phyloP scores from a whole-genome alignment of 2,113 vertebrate genomes.

The Hyperopisus bebe region DNA sequence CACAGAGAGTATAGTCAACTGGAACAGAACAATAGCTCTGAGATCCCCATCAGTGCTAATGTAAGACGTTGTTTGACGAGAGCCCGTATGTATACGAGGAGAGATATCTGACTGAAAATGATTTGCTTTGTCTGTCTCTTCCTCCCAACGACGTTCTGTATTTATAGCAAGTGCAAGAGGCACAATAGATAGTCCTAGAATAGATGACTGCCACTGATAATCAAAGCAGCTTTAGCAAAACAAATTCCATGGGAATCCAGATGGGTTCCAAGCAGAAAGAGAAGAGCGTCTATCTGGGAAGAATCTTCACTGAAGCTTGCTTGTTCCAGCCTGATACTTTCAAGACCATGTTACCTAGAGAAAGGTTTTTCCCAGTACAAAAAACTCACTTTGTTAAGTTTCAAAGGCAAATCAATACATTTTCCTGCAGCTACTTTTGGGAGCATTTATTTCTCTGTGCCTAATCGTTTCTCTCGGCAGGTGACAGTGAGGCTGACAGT shows the following conservation, averaged over 20 bases:
- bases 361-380: neutral
- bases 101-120: neutral
- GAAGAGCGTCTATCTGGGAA: neutral
- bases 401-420: neutral
- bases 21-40: neutral
- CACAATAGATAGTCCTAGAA: neutral
- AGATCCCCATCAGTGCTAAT: neutral
- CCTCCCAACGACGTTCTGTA: neutral
- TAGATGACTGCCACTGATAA: conserved; percentile 16
- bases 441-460: neutral
- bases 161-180: conserved; percentile 15
- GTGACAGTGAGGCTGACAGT: neutral
- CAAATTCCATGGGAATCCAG: neutral
- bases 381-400: neutral
- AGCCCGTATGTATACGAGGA: neutral
- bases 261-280: neutral
- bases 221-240: conserved; percentile 13
- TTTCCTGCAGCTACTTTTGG: neutral
- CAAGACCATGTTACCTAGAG: conserved; percentile 2
- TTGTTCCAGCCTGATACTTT: conserved; percentile 11
- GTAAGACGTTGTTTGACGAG: neutral
- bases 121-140: conserved; percentile 10
- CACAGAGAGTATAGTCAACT: neutral
- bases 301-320: neutral
- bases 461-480: neutral